These are phyloP conservation scores for Drosophila nr. perissopoda DNA, from an alignment of 2,888 invertebrate species.

Conservation along the genomic window DNA sequence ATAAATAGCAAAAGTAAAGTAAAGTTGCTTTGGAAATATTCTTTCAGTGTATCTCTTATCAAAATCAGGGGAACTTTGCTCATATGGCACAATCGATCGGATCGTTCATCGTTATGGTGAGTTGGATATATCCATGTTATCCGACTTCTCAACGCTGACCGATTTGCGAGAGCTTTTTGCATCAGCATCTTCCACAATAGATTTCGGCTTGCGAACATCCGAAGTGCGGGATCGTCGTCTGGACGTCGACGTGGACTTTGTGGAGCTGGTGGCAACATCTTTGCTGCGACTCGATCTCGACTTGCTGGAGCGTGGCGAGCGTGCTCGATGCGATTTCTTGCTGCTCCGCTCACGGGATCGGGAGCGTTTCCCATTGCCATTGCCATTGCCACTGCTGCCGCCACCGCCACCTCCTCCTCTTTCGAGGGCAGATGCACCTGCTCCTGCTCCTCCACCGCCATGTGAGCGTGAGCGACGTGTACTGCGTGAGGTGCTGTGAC, in stretches of 20 bases:
- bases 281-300: constrained; percentile 82
- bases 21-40: constrained; percentile 3
- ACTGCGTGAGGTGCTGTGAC: constrained; percentile 82
- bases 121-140: constrained; percentile 93
- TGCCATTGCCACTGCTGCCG: constrained; percentile 48
- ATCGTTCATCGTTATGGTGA: constrained; percentile 87
- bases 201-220: constrained; percentile 83
- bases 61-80: constrained; percentile 8
- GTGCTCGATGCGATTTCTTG: constrained; percentile 86
- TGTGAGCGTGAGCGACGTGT: constrained; percentile 74
- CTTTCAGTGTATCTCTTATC: constrained; percentile 21
- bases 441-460: constrained; percentile 35
- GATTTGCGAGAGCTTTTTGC: constrained; percentile 84
- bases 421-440: neutral
- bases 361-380: constrained; percentile 79
- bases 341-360: constrained; percentile 87
- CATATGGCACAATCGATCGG: constrained; percentile 4
- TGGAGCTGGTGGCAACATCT: constrained; percentile 63
- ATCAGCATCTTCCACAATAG: constrained; percentile 80
- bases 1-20: constrained; percentile 33
- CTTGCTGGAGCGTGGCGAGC: constrained; percentile 82
- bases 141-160: constrained; percentile 87
- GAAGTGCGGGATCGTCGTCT: constrained; percentile 83
- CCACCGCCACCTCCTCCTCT: constrained; percentile 10
- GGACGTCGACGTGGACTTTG: constrained; percentile 67